Base-by-base conservation (phyloP, 1,140 invertebrate species). In the Drosophila obscura region DNA sequence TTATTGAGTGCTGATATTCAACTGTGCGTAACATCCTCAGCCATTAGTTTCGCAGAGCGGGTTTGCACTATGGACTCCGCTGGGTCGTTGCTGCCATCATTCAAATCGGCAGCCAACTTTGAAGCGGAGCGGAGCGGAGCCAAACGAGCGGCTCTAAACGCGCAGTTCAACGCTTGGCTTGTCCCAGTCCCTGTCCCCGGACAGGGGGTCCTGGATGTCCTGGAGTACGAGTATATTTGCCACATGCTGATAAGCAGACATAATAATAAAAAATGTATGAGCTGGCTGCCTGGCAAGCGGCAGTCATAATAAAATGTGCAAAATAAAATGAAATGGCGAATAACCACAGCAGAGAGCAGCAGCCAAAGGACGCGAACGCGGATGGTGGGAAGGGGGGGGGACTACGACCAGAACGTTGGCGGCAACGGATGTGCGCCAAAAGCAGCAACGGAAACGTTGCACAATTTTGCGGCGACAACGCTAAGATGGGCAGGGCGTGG, bases 201-300 rank as follows among this genome's bases (percentile, higher is more conserved):
- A 31, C 35, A 39, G 68, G 58, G 50, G 56, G 53, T 61, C 48
- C 19, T 46, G 53, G 9, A 15, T 43, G 43, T 46, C 24, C 43
- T 64, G 78, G 19, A 28, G 49, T 51, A 41, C 52, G 82, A 81
- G 81, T 84, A 84, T 87, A 87, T 87, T 87, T 87, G 82, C 82
- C 82, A 87, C 82, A 87, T 87, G 82, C 82, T 87, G 82, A 87
- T 87, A 87, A 87, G 82, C 82, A 87, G 82, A 87, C 82, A 87
- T 87, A 87, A 87, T 87, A 88, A 87, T 87, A 87, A 87, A 87
- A 87, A 87, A 87, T 87, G 82, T 87, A 87, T 87, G 82, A 82
- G 82, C 58, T 48, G 57, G 15, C 60, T 72, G 80, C 64, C 73
- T 71, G 65, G 73, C 81, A 87, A 85, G 66, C 78, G 77, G 68